Evolutionary conservation across 2,113 vertebrate species (phyloP), one percentile per base, ranked within the genome.

Genomic region (Dasyornis broadbenti): DNA sequence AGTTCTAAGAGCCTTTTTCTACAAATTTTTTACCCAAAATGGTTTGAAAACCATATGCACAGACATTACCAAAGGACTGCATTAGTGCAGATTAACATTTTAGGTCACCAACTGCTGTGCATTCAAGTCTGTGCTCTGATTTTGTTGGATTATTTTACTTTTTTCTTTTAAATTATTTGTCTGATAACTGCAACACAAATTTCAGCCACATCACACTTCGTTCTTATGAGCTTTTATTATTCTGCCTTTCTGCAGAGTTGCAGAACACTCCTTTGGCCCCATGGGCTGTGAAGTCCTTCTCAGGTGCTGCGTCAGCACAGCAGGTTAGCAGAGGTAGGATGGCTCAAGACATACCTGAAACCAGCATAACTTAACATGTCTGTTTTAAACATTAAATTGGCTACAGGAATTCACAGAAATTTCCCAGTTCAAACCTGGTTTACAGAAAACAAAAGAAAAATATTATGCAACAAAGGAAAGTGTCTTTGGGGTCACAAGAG

Each of bases 371-470:
- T 73, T 80, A 14, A 18, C 27, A 93, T 26, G 19, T 70, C 75
- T 91, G 56, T 45, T 93, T 92, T 50, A 89, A 92, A 92, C 86
- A 94, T 47, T 72, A 61, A 78, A 50, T 65, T 84, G n/a, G 69
- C 53, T 82, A 75, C 80, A 61, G 30, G 31, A 42, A 21, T 81
- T 94, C 26, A 84, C 16, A 84, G 65, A 86, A 71, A 45, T 69
- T 71, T 89, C 9, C 61, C 45, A 39, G n/a, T 93, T 95, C 61
- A 92, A 95, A 89, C 50, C 71, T 53, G 52, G 7, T 66, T 93
- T 94, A 73, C 52, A 30, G 24, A 60, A 89, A 89, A 75, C 26
- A 90, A 90, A 89, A 86, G 16, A 82, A 89, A 91, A 80, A 50
- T 22, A 59, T 49, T 79, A 76, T 5, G 10, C 64, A 81, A 79